These are phyloP conservation scores for Drosophila busckii DNA, from an alignment of 1,140 invertebrate genomes.

Conservation along the genomic window DNA sequence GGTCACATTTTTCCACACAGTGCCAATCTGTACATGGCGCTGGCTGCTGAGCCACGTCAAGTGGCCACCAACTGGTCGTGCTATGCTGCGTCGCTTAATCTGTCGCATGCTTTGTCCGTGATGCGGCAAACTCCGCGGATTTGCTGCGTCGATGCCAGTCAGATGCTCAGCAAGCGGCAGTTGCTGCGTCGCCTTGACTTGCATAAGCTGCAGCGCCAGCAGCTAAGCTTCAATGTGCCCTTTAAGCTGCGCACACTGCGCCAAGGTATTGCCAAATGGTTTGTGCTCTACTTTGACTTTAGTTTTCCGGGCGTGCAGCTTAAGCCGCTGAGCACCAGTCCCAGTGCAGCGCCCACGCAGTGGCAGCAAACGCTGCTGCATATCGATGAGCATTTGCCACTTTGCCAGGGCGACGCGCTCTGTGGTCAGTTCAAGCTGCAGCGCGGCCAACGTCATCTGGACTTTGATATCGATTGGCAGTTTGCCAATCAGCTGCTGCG, in stretches of 20 bases:
- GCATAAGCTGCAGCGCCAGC: background rate
- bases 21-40: conserved; percentile 21
- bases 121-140: conserved; percentile 3
- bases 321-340: background rate
- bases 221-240: conserved; percentile 20
- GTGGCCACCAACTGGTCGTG: background rate
- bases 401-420: conserved; percentile 2
- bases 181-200: conserved; percentile 21
- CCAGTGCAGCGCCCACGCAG: conserved; percentile 13
- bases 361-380: conserved; percentile 38
- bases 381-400: conserved; percentile 28
- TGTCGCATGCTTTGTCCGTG: conserved; percentile 3
- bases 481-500: conserved; percentile 13
- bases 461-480: conserved; percentile 35
- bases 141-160: background rate
- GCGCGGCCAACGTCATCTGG: conserved; percentile 4
- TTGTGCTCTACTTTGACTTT: conserved; percentile 35
- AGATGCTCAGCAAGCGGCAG: conserved; percentile 14
- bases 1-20: conserved; percentile 22
- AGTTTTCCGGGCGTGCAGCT: background rate
- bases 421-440: conserved; percentile 5
- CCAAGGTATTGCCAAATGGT: conserved; percentile 11
- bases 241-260: conserved; percentile 11
- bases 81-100: background rate
- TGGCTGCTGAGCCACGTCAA: conserved; percentile 5